Base-by-base conservation (phyloP, 1,140 invertebrate species). In the Colletes gigas region DNA sequence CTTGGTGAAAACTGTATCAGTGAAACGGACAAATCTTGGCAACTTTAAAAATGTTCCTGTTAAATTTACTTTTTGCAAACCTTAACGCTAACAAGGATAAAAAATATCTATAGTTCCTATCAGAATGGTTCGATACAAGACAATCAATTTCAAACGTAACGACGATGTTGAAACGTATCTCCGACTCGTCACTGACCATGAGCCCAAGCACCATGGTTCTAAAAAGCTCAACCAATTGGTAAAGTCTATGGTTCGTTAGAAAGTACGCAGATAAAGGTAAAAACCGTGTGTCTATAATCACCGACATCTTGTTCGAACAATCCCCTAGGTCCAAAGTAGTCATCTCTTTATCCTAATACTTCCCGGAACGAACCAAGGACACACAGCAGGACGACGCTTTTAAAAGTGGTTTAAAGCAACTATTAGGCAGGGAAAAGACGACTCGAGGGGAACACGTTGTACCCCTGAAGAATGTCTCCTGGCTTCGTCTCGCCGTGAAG, bases 401-500 rank as follows among this genome's bases (percentile, higher is more conserved):
- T 80, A 87, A 54, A 81, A 71, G 62, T 65, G 39, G 54, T 50
- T 19, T n/a, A 50, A 12, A 57, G 52, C 52, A 30, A 71, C 73
- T 50, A 57, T 65, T 21, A 62, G 44, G 15, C 12, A 19, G 54
- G 71, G 50, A 55, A 19, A 44, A 19, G 19, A 17, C n/a, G 50
- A n/a, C n/a, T 15, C 8, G 2, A 15, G n/a, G 17, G 44, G 74
- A 12, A 41, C 17, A 50, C 10, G 65, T 39, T 47, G 78, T 71
- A 55, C 77, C 73, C 73, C 74, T 12, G 44, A 68, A 84, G 81
- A 87, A 89, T 84, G 85, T 84, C 78, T 67, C 81, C 73, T 54
- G 47, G 72, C 59, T n/a, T 30, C 62, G 84, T 84, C 87, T 78
- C 86, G 86, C 68, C 88, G 84, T 39, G 65, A n/a, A 84, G 88